Conservation (phyloP, 2,113 vertebrate species). For the Grus americana region DNA sequence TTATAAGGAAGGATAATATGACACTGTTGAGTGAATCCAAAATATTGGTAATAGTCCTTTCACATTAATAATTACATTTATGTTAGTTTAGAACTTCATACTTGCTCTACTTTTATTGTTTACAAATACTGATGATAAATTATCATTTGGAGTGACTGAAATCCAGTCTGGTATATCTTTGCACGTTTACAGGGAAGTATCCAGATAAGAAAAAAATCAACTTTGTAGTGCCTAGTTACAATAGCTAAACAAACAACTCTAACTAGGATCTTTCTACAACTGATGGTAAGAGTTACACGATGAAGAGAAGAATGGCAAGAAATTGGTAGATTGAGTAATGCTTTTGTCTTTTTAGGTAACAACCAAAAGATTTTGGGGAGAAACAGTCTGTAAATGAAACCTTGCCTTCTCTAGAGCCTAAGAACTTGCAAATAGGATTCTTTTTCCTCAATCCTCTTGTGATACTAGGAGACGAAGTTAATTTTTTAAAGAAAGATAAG, state of each 20-base stretch:
- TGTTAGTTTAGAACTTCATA: not conserved
- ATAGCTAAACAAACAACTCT: not conserved
- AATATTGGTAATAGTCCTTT: not conserved
- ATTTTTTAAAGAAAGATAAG: not conserved
- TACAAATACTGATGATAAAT: not conserved
- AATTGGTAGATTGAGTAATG: not conserved
- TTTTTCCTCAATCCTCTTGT: not conserved
- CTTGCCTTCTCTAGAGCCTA: not conserved
- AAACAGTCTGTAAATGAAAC: not conserved
- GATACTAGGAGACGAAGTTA: too few species aligned
- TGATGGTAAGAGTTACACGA: not conserved
- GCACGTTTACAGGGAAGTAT: not conserved
- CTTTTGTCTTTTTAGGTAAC: not conserved
- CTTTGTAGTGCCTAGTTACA: not conserved
- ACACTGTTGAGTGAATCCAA: not conserved
- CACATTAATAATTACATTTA: not conserved
- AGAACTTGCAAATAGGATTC: not conserved
- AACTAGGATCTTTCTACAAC: not conserved
- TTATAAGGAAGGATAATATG: not conserved
- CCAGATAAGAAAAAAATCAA: not conserved
- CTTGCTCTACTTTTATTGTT: not conserved
- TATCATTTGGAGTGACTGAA: not conserved
- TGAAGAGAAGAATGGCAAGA: not conserved
- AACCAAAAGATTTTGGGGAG: not conserved
- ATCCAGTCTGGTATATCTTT: not conserved